Conservation (phyloP, 2,888 invertebrate genomes). For the Cryptocephalus primarius region DNA sequence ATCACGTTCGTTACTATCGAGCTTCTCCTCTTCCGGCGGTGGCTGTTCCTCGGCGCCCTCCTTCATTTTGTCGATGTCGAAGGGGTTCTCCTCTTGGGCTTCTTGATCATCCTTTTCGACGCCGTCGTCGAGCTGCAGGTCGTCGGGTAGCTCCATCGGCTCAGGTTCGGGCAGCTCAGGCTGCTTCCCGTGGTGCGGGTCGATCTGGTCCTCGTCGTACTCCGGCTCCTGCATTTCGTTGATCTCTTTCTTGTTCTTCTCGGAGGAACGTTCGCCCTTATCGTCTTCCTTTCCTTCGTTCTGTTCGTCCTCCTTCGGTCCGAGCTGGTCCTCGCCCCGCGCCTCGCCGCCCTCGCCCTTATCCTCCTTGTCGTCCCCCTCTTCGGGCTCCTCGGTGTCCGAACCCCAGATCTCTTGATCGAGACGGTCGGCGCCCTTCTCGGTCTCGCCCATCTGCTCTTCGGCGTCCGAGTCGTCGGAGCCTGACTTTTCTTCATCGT, state of each 20-base stretch:
- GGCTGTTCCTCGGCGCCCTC: conserved; percentile 34
- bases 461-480: conserved; percentile 74
- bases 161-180: conserved; percentile 73
- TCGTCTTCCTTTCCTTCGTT: conserved; percentile 39
- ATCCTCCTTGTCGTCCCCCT: conserved; percentile 46
- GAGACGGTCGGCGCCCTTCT: conserved; percentile 69
- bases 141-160: conserved; percentile 78
- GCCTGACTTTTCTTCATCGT: conserved; percentile 49
- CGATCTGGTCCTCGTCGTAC: conserved; percentile 67
- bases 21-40: conserved; percentile 32
- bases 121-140: conserved; percentile 68
- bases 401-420: conserved; percentile 78
- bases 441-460: conserved; percentile 94
- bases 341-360: conserved; percentile 48
- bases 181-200: conserved; percentile 74
- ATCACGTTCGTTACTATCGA: conserved; percentile 27
- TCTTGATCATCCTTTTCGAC: conserved; percentile 48
- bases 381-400: conserved; percentile 65
- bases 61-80: conserved; percentile 75
- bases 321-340: conserved; percentile 58
- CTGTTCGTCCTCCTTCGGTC: conserved; percentile 57
- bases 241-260: conserved; percentile 51
- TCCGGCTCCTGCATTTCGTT: conserved; percentile 77
- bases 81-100: conserved; percentile 67
- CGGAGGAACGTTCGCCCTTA: conserved; percentile 39